Base-by-base conservation (phyloP, 1,140 invertebrate species). In the Heliothis virescens region DNA sequence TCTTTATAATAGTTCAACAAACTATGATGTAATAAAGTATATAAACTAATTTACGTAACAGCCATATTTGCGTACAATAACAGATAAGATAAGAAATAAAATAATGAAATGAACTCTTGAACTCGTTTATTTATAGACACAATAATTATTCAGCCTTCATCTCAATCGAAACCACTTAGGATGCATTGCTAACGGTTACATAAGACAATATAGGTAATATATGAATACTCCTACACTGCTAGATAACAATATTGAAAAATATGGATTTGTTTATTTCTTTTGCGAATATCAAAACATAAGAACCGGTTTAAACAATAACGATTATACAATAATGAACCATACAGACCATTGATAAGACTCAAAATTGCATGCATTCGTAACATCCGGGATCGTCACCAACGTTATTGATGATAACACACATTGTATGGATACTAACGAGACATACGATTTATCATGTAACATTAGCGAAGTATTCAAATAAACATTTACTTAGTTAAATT, bases 321-420 rank as follows among this genome's bases (percentile, higher is more conserved):
- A 29, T 50, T 12, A 62, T 15, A 50, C 72, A 50, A 62, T 62
- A 52, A 5, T 75, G 18, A 62, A n/a, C 55, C 57, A 60, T 65
- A 53, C 41, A 12, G 9, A 4, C 2, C 11, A 15, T 12, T 11
- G 4, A 65, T 65, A 76, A 65, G 60, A 9, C 11, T 53, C 3
- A 52, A n/a, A 65, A 65, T 76, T 52, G 16, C 11, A 50, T 65
- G 74, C n/a, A 13, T 9, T 55, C 1, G n/a, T 26, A 16, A 48
- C 50, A 76, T 76, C 74, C 74, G 74, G 74, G 74, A 65, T 76
- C 74, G 59, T 63, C 16, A 65, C n/a, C 29, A 12, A 18, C 29
- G 41, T 7, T 62, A 34, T 47, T 50, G 48, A 55, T 63, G 74
- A 76, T 76, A 76, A 76, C 60, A 62, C 34, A 62, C 60, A 34